Evolutionary conservation across 2,797 vertebrate species (phyloP), one percentile per base, ranked within the genome.

Genomic region (Sternotherus odoratus): DNA sequence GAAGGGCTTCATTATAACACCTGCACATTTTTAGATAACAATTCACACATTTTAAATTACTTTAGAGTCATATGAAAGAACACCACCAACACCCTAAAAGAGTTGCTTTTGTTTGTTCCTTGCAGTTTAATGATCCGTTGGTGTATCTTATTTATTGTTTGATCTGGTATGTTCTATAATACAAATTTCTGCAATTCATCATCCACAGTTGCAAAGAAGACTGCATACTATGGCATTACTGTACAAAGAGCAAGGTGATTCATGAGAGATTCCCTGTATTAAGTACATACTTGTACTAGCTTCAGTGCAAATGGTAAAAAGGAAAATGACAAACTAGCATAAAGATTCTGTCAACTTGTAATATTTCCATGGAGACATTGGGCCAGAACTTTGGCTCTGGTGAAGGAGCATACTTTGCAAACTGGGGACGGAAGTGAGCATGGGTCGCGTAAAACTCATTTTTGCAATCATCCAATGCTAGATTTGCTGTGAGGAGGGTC

Each of bases 251-350:
- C 79, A 49, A 7, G 9, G 51, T 75, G 72, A 75, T 8, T 30
- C 46, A 82, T 69, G 84, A 92, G 60, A 86, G 30, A 63, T 12
- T 78, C 12, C 10, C 48, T 81, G 48, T 82, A 69, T 53, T 72
- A 33, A 43, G 3, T 12, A 6, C 0, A 0, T 85, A 72, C 9
- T 87, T 63, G 28, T n/a, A 39, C 6, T 11, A 4, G 33, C 46
- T 56, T 80, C 91, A 85, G 54, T 63, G 5, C n/a, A 85, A 81
- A 36, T 56, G 56, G 6, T n/a, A 79, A 86, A 91, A 89, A 82
- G 49, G 79, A 50, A 88, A 86, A 85, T 33, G 4, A 85, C 39
- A 11, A 0, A 8, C 5, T n/a, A 63, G 19, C 53, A 36, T 30
- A 2, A 78, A 93, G 86, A 79, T 26, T 91, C 48, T 50, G 51